Base-by-base conservation (phyloP, 1,140 invertebrate genomes). In the Frieseomelitta varia region DNA sequence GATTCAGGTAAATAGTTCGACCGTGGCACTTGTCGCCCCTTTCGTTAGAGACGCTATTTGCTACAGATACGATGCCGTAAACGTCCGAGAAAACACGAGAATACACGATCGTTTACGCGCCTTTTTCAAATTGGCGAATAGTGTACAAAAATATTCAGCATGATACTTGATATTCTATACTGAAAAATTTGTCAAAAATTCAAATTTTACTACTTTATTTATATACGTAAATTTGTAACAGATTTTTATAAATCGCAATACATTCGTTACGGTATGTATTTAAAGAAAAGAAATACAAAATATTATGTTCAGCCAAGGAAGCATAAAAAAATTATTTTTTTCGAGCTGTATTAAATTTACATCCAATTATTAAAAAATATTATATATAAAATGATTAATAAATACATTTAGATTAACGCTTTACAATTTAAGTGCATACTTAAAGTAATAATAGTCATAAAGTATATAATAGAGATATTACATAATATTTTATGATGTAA, bases 11-110 rank as follows among this genome's bases (percentile, higher is more conserved):
- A 61, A 87, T 76, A 87, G 65, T 74, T 84, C 87, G 81, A 84
- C 85, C 85, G 77, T 86, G 67, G 79, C 58, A 85, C 84, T 85
- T 85, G 80, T 89, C 87, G 73, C 87, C 69, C 39, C 79, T 80
- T 65, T 80, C 81, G 85, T 78, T 77, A 39, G 55, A 72, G 75
- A 78, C 76, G 76, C 84, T 77, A 78, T 83, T 76, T 73, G 53
- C 72, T 68, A 53, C 80, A 74, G 79, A 67, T 79, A 63, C 4
- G 69, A 65, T 21, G 47, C 14, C 85, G 85, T 39, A 79, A 74
- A 55, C 21, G 61, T 53, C 63, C 75, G 81, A 86, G 1, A 1
- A 67, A 21, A 75, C 30, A 12, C 84, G 84, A 65, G 81, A 24
- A 21, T 4, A 1, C 63, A 10, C 84, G 84, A 85, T 8, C 1